Evolutionary conservation across 2,797 vertebrate genomes (phyloP), one percentile per base, ranked within the genome.

Genomic region (Notamacropus eugenii): DNA sequence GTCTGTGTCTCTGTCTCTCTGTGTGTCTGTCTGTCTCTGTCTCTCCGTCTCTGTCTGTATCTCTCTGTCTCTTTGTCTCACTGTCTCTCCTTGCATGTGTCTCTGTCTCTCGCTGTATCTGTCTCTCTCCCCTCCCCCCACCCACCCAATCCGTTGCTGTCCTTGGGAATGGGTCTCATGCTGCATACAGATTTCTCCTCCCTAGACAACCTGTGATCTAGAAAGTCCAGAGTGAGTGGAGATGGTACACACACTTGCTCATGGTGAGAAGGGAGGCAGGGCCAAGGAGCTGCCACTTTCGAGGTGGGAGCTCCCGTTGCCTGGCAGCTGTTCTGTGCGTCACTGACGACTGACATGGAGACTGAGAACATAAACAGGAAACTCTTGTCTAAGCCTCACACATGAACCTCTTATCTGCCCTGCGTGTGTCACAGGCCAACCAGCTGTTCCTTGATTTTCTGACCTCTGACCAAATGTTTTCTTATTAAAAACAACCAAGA

Each of bases 201-300:
- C 31, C 31, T 34, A 62, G 59, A 31, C 29, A 62, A 31, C 62
- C 34, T 16, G 34, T 1, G n/a, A 24, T 40, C n/a, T 74, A 40
- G 34, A 19, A 40, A 90, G 92, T n/a, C 58, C 31, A 16, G 92
- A 0, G 0, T 16, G 90, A 34, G 16, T 14, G 5, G 40, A n/a
- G 29, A 19, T 24, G 46, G 46, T 50, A 62, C 2, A 14, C 14
- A 6, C 40, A 46, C 29, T 92, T 59, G 8, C 50, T 59, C 4
- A 8, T 0, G 4, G 16, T 14, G 58, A 40, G 67, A 8, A n/a
- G n/a, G n/a, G 50, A 31, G 6, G 34, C 40, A 46, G 59, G 13
- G 57, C 50, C 19, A 14, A 62, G 1, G 50, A 28, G 24, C 4
- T 9, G 10, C 46, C 29, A n/a, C 29, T 28, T 74, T 74, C 0